Evolutionary conservation across 2,113 vertebrate species (phyloP).

Genomic region (Lucifuga dentata): DNA sequence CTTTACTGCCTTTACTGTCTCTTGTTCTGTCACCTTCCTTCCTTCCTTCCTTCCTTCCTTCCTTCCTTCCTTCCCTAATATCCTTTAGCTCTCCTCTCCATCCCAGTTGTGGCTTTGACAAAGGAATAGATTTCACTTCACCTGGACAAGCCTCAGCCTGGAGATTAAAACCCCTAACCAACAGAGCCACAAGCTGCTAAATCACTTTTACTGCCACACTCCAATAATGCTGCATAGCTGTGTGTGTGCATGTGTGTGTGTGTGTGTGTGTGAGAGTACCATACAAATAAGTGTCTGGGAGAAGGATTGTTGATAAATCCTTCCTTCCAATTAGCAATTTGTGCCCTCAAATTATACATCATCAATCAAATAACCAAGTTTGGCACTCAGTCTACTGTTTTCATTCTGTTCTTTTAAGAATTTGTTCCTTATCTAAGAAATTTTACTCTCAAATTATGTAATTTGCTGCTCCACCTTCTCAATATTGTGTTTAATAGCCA

Average conservation of each 20-base stretch:
- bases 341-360: no score
- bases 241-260: not conserved
- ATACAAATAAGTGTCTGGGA: no score
- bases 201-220: constrained; percentile 54
- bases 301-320: no score
- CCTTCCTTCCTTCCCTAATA: not conserved
- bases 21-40: not conserved
- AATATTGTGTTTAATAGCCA: no score
- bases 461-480: no score
- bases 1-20: no score
- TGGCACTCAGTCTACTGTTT: no score
- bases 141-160: constrained; percentile 39
- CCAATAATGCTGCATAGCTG: not conserved
- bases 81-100: not conserved
- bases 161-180: constrained; percentile 31
- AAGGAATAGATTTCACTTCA: constrained; percentile 45
- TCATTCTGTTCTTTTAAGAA: no score
- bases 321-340: no score
- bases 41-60: constrained; percentile 1
- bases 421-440: no score
- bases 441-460: no score
- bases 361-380: no score
- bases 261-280: not conserved
- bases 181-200: constrained; percentile 20
- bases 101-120: constrained; percentile 5